These are phyloP conservation scores for Imbricaverruca yamaguchii DNA, from an alignment of 2,888 invertebrate species.

Conservation along the genomic window DNA sequence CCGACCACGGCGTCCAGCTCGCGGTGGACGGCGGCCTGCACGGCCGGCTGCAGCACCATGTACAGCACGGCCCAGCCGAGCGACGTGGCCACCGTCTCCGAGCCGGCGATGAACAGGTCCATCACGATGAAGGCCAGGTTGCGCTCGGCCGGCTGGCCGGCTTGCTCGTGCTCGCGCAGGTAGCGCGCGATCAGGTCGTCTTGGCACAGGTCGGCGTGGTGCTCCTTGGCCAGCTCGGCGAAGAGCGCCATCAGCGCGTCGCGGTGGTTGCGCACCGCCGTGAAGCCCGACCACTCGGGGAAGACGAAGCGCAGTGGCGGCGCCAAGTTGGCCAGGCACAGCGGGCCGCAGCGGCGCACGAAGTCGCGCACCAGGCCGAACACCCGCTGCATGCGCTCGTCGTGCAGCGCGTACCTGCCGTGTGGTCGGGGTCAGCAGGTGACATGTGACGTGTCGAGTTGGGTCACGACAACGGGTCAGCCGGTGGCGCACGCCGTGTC, in stretches of 20 bases:
- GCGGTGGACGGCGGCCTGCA: not conserved
- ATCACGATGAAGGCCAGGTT: slow-evolving; percentile 11
- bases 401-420: not conserved
- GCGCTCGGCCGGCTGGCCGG: not conserved
- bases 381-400: not conserved
- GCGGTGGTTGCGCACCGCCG: not conserved
- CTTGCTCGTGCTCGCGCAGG: not conserved
- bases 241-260: not conserved
- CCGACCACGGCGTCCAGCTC: not conserved
- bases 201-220: not conserved
- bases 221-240: not conserved
- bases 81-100: not conserved
- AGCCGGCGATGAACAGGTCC: slow-evolving; percentile 8
- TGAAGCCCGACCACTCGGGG: not conserved
- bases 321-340: not conserved
- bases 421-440: not conserved
- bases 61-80: not conserved
- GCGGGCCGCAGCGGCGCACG: not conserved
- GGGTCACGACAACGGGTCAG: too few relatives aligned
- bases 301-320: not conserved
- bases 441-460: too few relatives aligned
- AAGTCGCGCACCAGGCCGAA: not conserved
- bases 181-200: not conserved
- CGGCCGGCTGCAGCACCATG: not conserved
- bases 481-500: too few relatives aligned